Evolutionary conservation across 1,140 invertebrate genomes (phyloP).

Genomic region (Laupala kohalensis): DNA sequence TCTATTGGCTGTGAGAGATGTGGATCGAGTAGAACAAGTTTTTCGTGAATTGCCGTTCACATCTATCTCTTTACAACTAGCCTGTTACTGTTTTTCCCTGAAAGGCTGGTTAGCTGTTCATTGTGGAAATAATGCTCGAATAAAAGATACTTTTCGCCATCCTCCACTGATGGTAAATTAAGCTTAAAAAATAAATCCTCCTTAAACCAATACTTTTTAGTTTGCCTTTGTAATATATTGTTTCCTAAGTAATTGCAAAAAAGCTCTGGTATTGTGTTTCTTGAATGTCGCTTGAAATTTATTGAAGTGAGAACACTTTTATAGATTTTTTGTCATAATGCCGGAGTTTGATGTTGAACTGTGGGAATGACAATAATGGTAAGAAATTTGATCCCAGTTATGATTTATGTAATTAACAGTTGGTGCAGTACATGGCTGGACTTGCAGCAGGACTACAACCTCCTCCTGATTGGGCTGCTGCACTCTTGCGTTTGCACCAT

Average conservation of each 20-base stretch:
- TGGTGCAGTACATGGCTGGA: background rate
- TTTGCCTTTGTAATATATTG: background rate
- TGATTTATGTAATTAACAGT: background rate
- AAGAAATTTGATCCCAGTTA: no score
- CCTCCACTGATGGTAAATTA: background rate
- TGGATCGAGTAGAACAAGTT: conserved; percentile 19
- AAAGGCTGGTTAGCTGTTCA: conserved; percentile 22
- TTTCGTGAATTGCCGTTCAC: conserved; percentile 24
- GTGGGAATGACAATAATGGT: no score
- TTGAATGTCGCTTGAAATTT: background rate
- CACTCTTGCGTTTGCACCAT: conserved; percentile 6
- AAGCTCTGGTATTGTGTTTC: no score
- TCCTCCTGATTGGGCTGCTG: background rate
- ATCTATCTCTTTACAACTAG: conserved; percentile 25
- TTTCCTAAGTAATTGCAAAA: background rate
- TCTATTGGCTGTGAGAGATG: conserved; percentile 24
- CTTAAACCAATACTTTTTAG: no score
- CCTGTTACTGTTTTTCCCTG: conserved; percentile 27
- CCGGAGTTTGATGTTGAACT: background rate
- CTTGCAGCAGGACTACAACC: background rate
- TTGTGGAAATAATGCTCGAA: background rate
- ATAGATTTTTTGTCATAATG: no score
- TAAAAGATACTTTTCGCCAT: background rate
- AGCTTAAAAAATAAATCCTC: no score
- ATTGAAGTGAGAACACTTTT: background rate